Evolutionary conservation across 2,113 vertebrate genomes (phyloP).

Genomic region (Heterotis niloticus): DNA sequence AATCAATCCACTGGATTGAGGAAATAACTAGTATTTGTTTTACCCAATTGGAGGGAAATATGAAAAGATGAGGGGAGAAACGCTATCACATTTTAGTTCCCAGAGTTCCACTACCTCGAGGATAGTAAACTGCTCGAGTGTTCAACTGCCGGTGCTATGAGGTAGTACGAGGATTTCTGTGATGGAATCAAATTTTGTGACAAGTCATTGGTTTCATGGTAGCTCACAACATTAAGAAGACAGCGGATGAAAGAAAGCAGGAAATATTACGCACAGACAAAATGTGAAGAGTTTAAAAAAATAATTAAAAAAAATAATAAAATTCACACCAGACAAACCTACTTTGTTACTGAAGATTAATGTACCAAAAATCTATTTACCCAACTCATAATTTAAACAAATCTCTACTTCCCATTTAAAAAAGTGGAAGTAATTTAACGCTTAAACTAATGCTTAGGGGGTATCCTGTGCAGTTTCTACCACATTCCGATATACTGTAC

Average conservation of each 20-base stretch:
- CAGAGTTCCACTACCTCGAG: slow-evolving; percentile 26
- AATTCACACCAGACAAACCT: slow-evolving; percentile 1
- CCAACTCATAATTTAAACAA: not conserved
- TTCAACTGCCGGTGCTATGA: slow-evolving; percentile 25
- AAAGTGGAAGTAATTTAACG: slow-evolving; percentile 22
- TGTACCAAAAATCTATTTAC: slow-evolving; percentile 15
- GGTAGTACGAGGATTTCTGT: slow-evolving; percentile 28
- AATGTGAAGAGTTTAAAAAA: not conserved
- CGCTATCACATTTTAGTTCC: slow-evolving; percentile 1
- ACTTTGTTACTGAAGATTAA: slow-evolving; percentile 13
- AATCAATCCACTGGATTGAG: slow-evolving; percentile 19
- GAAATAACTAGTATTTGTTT: slow-evolving; percentile 11
- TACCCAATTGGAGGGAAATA: slow-evolving; percentile 16
- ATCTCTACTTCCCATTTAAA: slow-evolving; percentile 28
- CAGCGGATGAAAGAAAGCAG: not conserved
- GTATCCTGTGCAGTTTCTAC: not conserved
- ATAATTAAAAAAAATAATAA: not conserved
- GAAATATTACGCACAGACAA: slow-evolving; percentile 10
- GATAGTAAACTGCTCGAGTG: slow-evolving; percentile 27
- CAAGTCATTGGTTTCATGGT: slow-evolving; percentile 12
- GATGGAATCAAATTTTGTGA: slow-evolving; percentile 24
- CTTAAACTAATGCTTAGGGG: not conserved
- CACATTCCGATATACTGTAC: not conserved
- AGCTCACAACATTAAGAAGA: slow-evolving; percentile 2
- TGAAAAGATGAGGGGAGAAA: not conserved